These are phyloP conservation scores for Phocides pigmalion DNA, from an alignment of 1,140 invertebrate species.

Conservation along the genomic window DNA sequence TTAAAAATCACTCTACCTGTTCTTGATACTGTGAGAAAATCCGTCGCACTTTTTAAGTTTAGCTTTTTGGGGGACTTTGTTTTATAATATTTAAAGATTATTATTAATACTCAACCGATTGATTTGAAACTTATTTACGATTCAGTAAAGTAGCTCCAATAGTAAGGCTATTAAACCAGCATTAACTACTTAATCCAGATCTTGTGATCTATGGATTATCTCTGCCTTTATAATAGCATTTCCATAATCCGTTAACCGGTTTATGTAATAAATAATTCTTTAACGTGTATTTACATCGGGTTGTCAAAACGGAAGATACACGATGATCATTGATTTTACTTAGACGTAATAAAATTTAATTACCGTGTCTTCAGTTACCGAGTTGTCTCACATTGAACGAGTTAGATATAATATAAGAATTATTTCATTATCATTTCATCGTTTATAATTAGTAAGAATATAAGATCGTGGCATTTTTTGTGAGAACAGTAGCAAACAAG, in stretches of 20 bases:
- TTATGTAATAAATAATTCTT: slow-evolving; percentile 21
- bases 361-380: slow-evolving; percentile 40
- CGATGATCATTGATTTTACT: slow-evolving; percentile 62
- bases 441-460: too few relatives aligned
- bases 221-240: slow-evolving; percentile 9
- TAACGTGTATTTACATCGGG: slow-evolving; percentile 29
- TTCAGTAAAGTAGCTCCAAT: neutral
- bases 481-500: too few relatives aligned
- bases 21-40: too few relatives aligned
- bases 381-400: slow-evolving; percentile 2
- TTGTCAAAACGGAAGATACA: slow-evolving; percentile 38
- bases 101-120: too few relatives aligned
- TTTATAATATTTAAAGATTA: too few relatives aligned
- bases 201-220: neutral
- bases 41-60: too few relatives aligned
- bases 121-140: neutral
- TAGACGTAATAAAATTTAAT: slow-evolving; percentile 71
- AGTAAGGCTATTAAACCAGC: neutral
- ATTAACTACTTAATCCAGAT: slow-evolving; percentile 10
- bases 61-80: too few relatives aligned
- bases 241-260: slow-evolving; percentile 3
- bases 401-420: slow-evolving; percentile 6
- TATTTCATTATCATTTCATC: neutral
- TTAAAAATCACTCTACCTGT: too few relatives aligned
- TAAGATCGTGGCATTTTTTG: too few relatives aligned